Conservation (phyloP, 2,888 invertebrate genomes). For the Danaus chrysippus region DNA sequence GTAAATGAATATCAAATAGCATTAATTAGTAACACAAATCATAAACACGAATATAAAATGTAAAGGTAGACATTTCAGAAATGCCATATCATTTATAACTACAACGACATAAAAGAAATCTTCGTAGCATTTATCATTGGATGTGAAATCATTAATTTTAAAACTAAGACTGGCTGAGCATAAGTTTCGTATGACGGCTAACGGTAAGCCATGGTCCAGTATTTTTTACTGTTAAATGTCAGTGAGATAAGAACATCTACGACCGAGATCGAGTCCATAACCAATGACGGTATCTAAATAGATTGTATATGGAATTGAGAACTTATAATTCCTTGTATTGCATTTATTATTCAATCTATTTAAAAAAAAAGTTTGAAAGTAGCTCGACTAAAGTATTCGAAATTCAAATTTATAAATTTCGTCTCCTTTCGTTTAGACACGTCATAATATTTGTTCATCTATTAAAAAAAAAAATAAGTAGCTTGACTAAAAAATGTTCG, state of each 20-base stretch:
- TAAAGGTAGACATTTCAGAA: neutral
- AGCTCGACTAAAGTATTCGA: neutral
- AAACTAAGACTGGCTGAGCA: neutral
- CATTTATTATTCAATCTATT: neutral
- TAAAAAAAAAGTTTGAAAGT: neutral
- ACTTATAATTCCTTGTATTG: neutral
- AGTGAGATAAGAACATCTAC: conserved; percentile 33
- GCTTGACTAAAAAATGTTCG: neutral
- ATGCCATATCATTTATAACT: too few species aligned
- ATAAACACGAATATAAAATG: neutral
- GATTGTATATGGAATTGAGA: neutral
- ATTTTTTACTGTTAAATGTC: conserved; percentile 61
- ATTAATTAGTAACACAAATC: neutral
- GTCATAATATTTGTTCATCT: neutral
- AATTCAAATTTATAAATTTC: neutral
- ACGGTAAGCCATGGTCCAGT: conserved; percentile 53
- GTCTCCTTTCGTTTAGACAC: too few species aligned
- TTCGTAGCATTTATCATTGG: neutral
- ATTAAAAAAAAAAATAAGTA: neutral
- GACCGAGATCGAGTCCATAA: conserved; percentile 8
- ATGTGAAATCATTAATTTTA: conserved; percentile 2
- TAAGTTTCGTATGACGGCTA: conserved; percentile 37
- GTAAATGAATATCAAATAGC: neutral
- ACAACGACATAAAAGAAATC: neutral
- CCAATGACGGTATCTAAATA: neutral